A percentile compares a stretch with the other conserved stretches of the same genome.
These are phyloP conservation scores for Nycticryphes semicollaris DNA, from an alignment of 2,113 vertebrate species.

Conservation along the genomic window DNA sequence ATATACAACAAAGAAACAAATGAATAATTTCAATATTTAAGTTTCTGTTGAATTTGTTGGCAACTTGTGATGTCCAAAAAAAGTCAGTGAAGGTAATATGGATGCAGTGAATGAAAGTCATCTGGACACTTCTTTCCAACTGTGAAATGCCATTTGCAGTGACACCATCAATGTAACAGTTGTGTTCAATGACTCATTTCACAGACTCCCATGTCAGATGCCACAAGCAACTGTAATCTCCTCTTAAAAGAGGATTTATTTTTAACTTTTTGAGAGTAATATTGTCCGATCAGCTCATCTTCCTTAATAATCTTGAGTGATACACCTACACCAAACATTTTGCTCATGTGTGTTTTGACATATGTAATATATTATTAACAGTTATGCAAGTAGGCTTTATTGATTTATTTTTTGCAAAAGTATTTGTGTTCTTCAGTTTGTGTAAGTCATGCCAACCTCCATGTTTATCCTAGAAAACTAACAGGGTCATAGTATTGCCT, in stretches of 20 bases:
- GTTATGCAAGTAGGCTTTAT: not conserved
- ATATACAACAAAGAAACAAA: not conserved
- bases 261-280: not conserved
- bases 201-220: not conserved
- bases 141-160: slow-evolving; percentile 13
- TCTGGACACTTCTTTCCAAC: not conserved
- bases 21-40: not conserved
- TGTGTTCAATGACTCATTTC: not conserved
- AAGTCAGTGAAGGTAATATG: not conserved
- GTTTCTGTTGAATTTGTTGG: not conserved
- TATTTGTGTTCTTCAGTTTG: not conserved
- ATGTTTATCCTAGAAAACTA: not conserved
- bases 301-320: not conserved
- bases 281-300: not conserved
- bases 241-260: not conserved
- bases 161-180: not conserved
- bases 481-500: not conserved
- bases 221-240: not conserved
- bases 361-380: not conserved
- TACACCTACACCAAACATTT: not conserved
- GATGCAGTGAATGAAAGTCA: not conserved
- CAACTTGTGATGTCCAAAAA: not conserved
- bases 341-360: not conserved
- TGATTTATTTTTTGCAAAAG: not conserved
- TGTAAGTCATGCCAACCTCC: not conserved